phyloP scores from a whole-genome alignment of 2,888 invertebrate genomes.

The Lycaena phlaeas region DNA sequence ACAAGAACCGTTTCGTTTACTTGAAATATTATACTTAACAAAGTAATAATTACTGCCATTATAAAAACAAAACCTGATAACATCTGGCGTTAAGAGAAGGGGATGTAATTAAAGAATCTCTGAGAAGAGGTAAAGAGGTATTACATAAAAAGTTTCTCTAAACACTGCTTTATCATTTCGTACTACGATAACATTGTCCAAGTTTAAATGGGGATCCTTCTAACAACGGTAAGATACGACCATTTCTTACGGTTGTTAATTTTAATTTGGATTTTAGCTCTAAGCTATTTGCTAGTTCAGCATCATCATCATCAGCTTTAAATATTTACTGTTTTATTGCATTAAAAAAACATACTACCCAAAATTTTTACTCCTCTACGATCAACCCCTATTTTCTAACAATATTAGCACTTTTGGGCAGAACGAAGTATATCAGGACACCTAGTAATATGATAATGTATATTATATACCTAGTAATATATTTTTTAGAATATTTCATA shows the following conservation, averaged over 20 bases:
- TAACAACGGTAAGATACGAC: constrained; percentile 4
- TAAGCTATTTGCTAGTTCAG: constrained; percentile 3
- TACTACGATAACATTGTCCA: constrained; percentile 10
- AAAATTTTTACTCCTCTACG: no score
- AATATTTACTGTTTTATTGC: no score
- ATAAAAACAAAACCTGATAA: constrained; percentile 1
- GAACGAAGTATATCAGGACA: no score
- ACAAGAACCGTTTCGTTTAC: no score
- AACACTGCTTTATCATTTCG: neutral
- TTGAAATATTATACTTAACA: no score
- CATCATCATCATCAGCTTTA: no score
- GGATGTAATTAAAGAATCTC: neutral
- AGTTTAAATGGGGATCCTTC: constrained; percentile 14
- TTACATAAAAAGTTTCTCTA: constrained; percentile 1
- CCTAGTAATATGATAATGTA: no score
- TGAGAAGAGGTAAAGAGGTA: neutral
- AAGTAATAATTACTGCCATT: neutral
- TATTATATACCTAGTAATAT: no score
- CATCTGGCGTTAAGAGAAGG: constrained; percentile 4
- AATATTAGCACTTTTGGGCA: no score
- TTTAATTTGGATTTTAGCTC: constrained; percentile 3
- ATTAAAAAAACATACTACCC: no score
- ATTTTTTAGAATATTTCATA: neutral
- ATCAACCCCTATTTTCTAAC: no score
- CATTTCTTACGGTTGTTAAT: constrained; percentile 4